Evolutionary conservation across 1,140 invertebrate genomes (phyloP), one percentile per base, ranked within the genome.

Genomic region (Wiebesia pumilae): DNA sequence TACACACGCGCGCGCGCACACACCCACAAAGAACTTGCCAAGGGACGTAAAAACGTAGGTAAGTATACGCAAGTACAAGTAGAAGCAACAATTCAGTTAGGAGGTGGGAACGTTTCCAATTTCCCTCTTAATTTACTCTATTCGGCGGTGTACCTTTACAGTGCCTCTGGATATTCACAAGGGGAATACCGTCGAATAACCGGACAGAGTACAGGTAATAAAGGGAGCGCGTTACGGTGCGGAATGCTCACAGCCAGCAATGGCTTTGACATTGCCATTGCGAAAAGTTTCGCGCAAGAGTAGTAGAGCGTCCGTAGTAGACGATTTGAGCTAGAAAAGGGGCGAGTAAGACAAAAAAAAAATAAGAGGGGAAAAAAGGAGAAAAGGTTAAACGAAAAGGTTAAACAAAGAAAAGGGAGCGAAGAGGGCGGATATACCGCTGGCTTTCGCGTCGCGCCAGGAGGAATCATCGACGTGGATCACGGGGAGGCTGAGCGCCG

Each of bases 161-260:
- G 19, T 47, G 30, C 24, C 73, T 4, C n/a, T 77, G 43, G 9
- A 33, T 30, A 47, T 77, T 51, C 40, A 40, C 33, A 33, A 71
- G 35, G 35, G 35, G 71, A 10, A 24, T 21, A 75, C 38, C 27
- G 38, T 75, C 71, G 43, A 75, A 75, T 75, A 19, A 75, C 71
- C 43, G 38, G 27, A 38, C 71, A 75, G 71, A 75, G 38, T 75
- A 43, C 71, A 75, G 71, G 38, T 43, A 75, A 75, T 75, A 43
- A 75, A 75, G 38, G 40, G 33, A 75, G 38, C 9, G 38, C 71
- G 71, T 75, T 75, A 16, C 19, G 24, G 24, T 43, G 38, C 71
- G 38, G 71, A 75, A 75, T 38, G 71, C 71, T 75, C 71, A 75
- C 71, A 75, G 71, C 71, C 71, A 75, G 38, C 38, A 75, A 75